A percentile compares a stretch with the other conserved stretches of the same genome.
These are phyloP conservation scores for Desoria tigrina DNA, from an alignment of 2,888 invertebrate genomes.

Conservation along the genomic window DNA sequence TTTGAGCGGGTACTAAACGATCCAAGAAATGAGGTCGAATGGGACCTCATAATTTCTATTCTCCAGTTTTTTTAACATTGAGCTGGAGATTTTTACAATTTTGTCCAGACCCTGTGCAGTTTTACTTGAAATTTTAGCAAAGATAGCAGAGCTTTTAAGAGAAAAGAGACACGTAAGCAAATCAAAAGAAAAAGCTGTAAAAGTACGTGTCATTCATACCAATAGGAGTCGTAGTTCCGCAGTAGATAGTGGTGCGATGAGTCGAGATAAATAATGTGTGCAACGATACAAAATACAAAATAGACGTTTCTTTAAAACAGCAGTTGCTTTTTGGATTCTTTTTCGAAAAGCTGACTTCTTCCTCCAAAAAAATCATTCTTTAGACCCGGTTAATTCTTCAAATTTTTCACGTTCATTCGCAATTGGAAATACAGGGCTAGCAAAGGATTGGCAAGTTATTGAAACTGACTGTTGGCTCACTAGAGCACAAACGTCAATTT, in stretches of 20 bases:
- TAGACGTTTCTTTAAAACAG: background rate
- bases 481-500: background rate
- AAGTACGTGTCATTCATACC: slow-evolving; percentile 7
- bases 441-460: background rate
- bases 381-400: background rate
- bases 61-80: too few relatives aligned
- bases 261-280: slow-evolving; percentile 10
- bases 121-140: background rate
- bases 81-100: background rate
- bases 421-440: background rate
- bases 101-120: background rate
- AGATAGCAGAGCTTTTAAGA: slow-evolving; percentile 4
- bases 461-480: background rate
- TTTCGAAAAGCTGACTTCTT: background rate
- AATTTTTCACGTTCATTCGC: background rate
- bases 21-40: too few relatives aligned
- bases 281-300: slow-evolving; percentile 8
- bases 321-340: too few relatives aligned
- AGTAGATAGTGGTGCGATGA: background rate
- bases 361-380: background rate
- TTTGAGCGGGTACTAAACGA: too few relatives aligned
- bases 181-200: slow-evolving; percentile 19
- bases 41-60: too few relatives aligned
- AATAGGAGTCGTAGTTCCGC: background rate
- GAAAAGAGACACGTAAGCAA: slow-evolving; percentile 21